Evolutionary conservation across 1,140 invertebrate species (phyloP), one percentile per base, ranked within the genome.

Genomic region (Thaumetopoea pityocampa): DNA sequence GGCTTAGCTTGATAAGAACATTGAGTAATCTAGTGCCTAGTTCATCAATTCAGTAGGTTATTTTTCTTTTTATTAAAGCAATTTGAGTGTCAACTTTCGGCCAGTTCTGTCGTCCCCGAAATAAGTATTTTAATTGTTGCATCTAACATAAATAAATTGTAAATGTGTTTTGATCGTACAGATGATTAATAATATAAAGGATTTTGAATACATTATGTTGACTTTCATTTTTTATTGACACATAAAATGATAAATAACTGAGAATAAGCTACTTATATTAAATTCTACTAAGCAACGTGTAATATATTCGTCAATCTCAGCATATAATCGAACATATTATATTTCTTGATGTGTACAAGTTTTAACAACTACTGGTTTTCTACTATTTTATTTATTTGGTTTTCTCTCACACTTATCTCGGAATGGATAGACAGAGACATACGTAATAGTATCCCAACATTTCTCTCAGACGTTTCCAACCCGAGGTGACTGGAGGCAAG

Each of bases 1-100:
- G 46, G 29, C 32, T 53, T 56, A 63, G 47, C 47, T 49, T 46
- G 37, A 38, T 54, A 60, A 56, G 56, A 47, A 54, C 46, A 48
- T 22, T 30, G 10, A 33, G 35, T 65, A 56, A 48, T 50, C 35
- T 54, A 57, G 28, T 50, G 10, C 47, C 33, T 37, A 41, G n/a
- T n/a, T 44, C 44, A 32, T 26, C 9, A 36, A 20, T 45, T 23
- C 36, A 18, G 12, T 48, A 53, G 33, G 20, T 24, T 29, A 36
- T 43, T 32, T 16, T 46, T 12, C 11, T 11, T 37, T 28, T 41
- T 28, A 18, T 18, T 32, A 9, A 8, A 24, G n/a, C 4, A 24
- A n/a, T 24, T 2, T 8, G 23, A 24, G n/a, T n/a, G n/a, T n/a
- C n/a, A n/a, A n/a, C n/a, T n/a, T 24, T 44, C 23, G 17, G 5